Base-by-base conservation (phyloP, 2,113 vertebrate genomes). In the Ptilorrhoa leucosticta region DNA sequence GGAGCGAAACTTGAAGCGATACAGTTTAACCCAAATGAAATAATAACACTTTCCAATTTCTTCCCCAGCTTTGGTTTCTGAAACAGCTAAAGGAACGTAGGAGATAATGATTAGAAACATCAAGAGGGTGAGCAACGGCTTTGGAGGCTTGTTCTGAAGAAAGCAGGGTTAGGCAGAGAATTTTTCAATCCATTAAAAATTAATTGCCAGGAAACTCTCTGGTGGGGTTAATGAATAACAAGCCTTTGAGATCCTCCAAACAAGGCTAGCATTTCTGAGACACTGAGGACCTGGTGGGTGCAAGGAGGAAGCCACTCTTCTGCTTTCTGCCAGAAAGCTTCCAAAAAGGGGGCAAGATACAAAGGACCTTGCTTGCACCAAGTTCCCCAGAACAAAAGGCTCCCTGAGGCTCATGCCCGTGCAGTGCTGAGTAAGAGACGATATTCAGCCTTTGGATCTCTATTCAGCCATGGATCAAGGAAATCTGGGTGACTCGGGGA, bases 1-100 rank as follows among this genome's bases (percentile, higher is more conserved):
- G 92, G 73, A 94, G 65, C 0, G 3, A 88, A 90, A 87, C 91
- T 94, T 61, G 68, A 82, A 96, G 96, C 24, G 23, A 87, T 79
- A 69, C 84, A 77, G 69, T 87, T 96, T 96, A 96, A 91, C 93
- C 95, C 94, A 89, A 97, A 97, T 83, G 93, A 96, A 97, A 96
- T 94, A 91, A 93, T 94, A 95, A 94, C 82, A 53, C 82, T 94
- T 96, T 83, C 84, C 93, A 87, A 91, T 92, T 82, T 95, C 84
- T 80, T 89, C 48, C 63, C 33, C 31, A 16, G 78, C 87, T 92
- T 94, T 94, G 80, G 91, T 94, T 94, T 93, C 85, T 93, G 44
- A 90, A 88, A 77, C 68, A 73, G 94, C 93, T 83, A 54, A 65
- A 92, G 64, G 48, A 84, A 73, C n/a, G 66, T 40, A 27, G 60